These are phyloP conservation scores for Pseudomyrmex dendroicus DNA, from an alignment of 1,140 invertebrate species.

Conservation along the genomic window DNA sequence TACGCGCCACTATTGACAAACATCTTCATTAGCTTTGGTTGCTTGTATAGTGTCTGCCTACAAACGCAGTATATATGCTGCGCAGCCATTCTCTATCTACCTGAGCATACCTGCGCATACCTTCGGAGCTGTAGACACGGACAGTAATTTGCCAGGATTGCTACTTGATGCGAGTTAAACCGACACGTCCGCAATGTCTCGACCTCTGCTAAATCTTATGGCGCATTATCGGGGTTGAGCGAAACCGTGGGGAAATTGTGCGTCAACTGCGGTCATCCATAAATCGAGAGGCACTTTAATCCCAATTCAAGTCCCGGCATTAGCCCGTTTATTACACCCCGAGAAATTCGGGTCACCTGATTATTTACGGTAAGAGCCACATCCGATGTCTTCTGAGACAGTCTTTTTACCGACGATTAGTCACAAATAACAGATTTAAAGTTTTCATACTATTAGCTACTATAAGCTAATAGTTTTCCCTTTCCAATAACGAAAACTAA, in stretches of 20 bases:
- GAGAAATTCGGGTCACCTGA: neutral
- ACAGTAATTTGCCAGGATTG: constrained; percentile 70
- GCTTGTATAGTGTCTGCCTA: constrained; percentile 72
- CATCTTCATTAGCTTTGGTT: constrained; percentile 79
- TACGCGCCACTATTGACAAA: constrained; percentile 79
- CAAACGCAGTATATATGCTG: constrained; percentile 67
- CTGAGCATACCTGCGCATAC: constrained; percentile 66
- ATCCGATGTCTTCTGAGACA: too few species aligned
- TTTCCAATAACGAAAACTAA: too few species aligned
- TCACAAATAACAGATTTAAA: too few species aligned
- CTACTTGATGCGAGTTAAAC: constrained; percentile 71
- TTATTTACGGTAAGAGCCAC: too few species aligned
- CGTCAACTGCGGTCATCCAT: constrained; percentile 30
- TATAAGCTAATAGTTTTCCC: too few species aligned
- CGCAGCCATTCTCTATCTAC: constrained; percentile 51
- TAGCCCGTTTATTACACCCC: neutral
- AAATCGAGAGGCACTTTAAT: constrained; percentile 46
- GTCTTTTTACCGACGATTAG: too few species aligned
- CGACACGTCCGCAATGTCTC: constrained; percentile 64
- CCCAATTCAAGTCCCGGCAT: constrained; percentile 23
- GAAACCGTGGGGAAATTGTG: constrained; percentile 46
- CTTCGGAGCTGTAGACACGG: constrained; percentile 66
- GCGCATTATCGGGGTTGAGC: constrained; percentile 39
- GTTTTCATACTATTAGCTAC: too few species aligned
- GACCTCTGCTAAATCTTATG: constrained; percentile 50